phyloP scores from a whole-genome alignment of 2,888 invertebrate genomes.

The Gari tellinella region DNA sequence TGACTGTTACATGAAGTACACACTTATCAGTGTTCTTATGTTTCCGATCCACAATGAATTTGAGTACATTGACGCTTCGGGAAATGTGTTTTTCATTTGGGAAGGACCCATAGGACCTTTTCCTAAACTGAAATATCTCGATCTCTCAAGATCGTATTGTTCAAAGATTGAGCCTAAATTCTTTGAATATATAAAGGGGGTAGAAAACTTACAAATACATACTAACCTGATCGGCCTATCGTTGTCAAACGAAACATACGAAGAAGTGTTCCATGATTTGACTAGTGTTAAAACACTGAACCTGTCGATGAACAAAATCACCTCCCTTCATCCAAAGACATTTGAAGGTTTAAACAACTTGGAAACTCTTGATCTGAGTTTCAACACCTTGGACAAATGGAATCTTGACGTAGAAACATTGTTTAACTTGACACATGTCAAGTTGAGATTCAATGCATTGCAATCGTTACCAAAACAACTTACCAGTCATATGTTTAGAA shows the following conservation, averaged over 20 bases:
- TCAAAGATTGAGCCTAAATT: constrained; percentile 11
- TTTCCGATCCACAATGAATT: too few relatives aligned
- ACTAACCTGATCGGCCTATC: constrained; percentile 23
- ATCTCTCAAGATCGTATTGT: constrained; percentile 25
- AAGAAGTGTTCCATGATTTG: constrained; percentile 17
- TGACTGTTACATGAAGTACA: constrained; percentile 2
- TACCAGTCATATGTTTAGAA: constrained; percentile 4
- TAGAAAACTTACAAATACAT: constrained; percentile 12
- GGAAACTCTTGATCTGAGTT: constrained; percentile 14
- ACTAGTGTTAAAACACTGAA: constrained; percentile 11
- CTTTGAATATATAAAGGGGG: constrained; percentile 7
- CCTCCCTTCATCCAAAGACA: constrained; percentile 3
- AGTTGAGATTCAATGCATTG: constrained; percentile 26
- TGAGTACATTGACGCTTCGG: constrained; percentile 17
- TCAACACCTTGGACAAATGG: constrained; percentile 18
- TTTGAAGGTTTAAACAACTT: too few relatives aligned
- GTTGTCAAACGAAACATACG: not conserved
- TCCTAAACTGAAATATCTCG: constrained; percentile 6
- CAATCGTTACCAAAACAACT: constrained; percentile 5
- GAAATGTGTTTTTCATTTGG: constrained; percentile 17
- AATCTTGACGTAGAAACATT: not conserved
- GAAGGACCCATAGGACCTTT: constrained; percentile 12
- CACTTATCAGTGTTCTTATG: not conserved
- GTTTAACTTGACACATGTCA: too few relatives aligned
- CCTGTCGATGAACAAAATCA: too few relatives aligned